A percentile compares a stretch with the other conserved stretches of the same genome.
These are phyloP conservation scores for Leucoptera coffeella DNA, from an alignment of 2,888 invertebrate genomes.

Conservation along the genomic window DNA sequence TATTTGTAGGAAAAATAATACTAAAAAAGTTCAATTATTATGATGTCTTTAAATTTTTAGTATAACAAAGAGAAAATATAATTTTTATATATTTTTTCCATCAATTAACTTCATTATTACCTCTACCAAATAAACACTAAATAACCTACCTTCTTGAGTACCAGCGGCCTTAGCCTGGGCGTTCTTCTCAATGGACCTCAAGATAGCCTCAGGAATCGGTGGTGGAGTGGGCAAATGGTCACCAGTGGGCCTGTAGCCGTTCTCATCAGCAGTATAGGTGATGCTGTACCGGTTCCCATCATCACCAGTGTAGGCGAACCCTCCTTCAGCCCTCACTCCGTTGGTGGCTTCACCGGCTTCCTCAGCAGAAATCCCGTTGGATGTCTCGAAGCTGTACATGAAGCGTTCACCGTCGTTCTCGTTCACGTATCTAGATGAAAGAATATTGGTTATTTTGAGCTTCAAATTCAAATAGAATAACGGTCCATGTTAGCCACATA, in stretches of 20 bases:
- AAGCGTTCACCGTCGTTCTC: constrained; percentile 34
- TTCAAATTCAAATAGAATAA: too few species aligned
- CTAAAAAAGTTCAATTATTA: too few species aligned
- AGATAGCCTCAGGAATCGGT: constrained; percentile 38
- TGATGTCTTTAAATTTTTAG: too few species aligned
- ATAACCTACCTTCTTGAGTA: constrained; percentile 31
- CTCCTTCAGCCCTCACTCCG: constrained; percentile 37
- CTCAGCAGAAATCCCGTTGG: constrained; percentile 39
- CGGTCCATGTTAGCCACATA: too few species aligned
- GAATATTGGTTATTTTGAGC: too few species aligned
- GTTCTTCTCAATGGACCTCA: constrained; percentile 34
- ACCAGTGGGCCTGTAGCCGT: constrained; percentile 34
- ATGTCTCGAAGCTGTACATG: constrained; percentile 35
- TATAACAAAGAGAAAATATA: too few species aligned
- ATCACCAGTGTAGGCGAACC: constrained; percentile 33
- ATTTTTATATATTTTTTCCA: too few species aligned
- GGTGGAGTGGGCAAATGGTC: constrained; percentile 38
- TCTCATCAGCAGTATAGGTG: constrained; percentile 40
- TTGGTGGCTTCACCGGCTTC: constrained; percentile 36
- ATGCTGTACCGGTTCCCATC: constrained; percentile 32
- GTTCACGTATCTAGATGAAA: constrained; percentile 29
- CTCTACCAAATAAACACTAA: too few species aligned
- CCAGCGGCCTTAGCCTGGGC: constrained; percentile 37
- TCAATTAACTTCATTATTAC: too few species aligned
- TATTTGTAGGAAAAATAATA: too few species aligned